phyloP scores from a whole-genome alignment of 2,797 vertebrate genomes.

The Jordanella pulchra region DNA sequence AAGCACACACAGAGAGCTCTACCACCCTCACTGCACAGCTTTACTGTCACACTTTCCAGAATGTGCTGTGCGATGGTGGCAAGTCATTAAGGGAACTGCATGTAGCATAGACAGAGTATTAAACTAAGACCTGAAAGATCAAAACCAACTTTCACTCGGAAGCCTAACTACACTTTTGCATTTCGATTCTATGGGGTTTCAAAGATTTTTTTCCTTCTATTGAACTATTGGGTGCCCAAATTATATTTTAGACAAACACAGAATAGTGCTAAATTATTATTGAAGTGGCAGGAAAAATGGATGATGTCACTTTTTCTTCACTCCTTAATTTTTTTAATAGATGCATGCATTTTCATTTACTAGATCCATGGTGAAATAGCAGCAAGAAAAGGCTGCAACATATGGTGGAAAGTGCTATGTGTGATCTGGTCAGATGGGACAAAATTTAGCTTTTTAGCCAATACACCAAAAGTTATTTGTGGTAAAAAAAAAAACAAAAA shows the following conservation, averaged over 20 bases:
- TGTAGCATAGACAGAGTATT: background rate
- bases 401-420: too few relatives aligned
- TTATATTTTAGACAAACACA: too few relatives aligned
- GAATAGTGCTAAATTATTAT: too few relatives aligned
- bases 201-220: too few relatives aligned
- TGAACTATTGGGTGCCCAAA: too few relatives aligned
- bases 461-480: background rate
- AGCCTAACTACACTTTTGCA: background rate
- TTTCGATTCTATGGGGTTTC: background rate
- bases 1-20: constrained; percentile 47
- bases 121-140: constrained; percentile 3
- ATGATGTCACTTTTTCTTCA: background rate
- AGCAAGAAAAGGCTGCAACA: too few relatives aligned
- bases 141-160: constrained; percentile 4
- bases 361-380: too few relatives aligned
- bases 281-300: too few relatives aligned
- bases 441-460: background rate
- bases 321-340: background rate
- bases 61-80: constrained; percentile 27
- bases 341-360: too few relatives aligned
- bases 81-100: constrained; percentile 28
- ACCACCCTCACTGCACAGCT: constrained; percentile 31
- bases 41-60: constrained; percentile 47
- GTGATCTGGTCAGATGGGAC: too few relatives aligned
- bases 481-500: background rate